A percentile compares a stretch with the other conserved stretches of the same genome.
Conservation (phyloP, 2,888 invertebrate genomes). For the Philopedon plagiatum region DNA sequence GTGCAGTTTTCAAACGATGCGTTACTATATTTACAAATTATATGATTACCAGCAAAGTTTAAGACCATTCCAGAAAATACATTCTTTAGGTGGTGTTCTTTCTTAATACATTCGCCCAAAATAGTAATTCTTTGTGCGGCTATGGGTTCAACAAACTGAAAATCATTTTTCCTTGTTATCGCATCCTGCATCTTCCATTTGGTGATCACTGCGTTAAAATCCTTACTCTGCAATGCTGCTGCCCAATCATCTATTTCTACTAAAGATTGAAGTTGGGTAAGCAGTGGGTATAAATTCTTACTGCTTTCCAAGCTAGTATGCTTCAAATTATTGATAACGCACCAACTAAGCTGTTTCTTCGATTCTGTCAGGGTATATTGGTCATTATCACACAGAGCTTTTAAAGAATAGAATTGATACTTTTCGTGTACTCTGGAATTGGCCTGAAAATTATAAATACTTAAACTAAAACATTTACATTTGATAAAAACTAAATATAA, state of each 20-base stretch:
- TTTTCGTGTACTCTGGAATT: conserved; percentile 68
- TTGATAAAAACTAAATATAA: too few relatives aligned
- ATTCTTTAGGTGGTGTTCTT: conserved; percentile 55
- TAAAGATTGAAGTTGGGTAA: conserved; percentile 80
- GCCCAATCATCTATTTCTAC: conserved; percentile 82
- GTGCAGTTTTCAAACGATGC: neutral
- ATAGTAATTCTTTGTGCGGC: conserved; percentile 79
- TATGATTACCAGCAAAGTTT: conserved; percentile 62
- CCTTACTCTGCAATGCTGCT: conserved; percentile 53
- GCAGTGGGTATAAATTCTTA: conserved; percentile 80
- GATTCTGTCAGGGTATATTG: conserved; percentile 70
- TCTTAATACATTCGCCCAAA: conserved; percentile 71
- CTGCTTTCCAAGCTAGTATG: conserved; percentile 84
- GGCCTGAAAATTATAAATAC: conserved; percentile 17
- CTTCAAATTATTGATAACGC: conserved; percentile 74
- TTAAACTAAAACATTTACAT: neutral
- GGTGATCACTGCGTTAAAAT: conserved; percentile 68
- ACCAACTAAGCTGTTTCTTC: conserved; percentile 74
- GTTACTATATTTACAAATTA: neutral
- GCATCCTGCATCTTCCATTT: conserved; percentile 77
- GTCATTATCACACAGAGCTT: conserved; percentile 72
- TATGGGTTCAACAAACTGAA: conserved; percentile 80
- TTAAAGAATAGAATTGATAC: conserved; percentile 73
- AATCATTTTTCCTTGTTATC: conserved; percentile 75
- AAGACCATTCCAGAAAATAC: conserved; percentile 61